Base-by-base conservation (phyloP, 2,888 invertebrate genomes). In the Onchidella celtica region DNA sequence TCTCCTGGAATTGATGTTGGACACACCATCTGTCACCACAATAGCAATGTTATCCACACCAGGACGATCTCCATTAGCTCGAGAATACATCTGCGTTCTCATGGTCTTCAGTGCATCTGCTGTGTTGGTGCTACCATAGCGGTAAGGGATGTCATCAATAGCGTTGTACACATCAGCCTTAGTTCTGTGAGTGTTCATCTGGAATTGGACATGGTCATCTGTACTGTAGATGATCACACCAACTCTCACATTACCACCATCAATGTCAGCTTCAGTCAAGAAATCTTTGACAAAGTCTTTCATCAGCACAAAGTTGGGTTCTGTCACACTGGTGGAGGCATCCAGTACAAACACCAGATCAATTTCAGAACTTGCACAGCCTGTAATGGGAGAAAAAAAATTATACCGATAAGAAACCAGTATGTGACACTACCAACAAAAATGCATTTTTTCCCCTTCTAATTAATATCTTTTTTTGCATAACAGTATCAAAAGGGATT, bases 21-120 rank as follows among this genome's bases (percentile, higher is more conserved):
- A 91, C 21, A 89, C 88, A 17, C 92, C 92, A 82, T 92, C 92
- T 24, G 91, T 92, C 32, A 92, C 85, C 63, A 92, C 82, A 36
- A 92, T 87, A n/a, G 85, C 88, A 77, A 90, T 84, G 79, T 91
- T 89, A 21, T 85, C 85, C 1, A 88, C 88, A 70, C 84, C 85
- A 1, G 83, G 69, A 68, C 91, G 84, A 77, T 91, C 91, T 14
- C 92, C 92, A 65, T 86, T 87, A 32, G 72, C 81, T 14, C 68
- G 40, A 1, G 86, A 86, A 81, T 90, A 92, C 88, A 91, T 89
- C 40, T 87, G 80, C 27, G 84, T 79, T 36, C 90, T 83, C 87
- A 90, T 88, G 14, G 86, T 83, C 21, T 87, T 84, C 6, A 92
- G 80, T 40, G 89, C 91, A 65, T 87, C 88, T 4, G 91, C 91